Conservation (phyloP, 2,113 vertebrate species). For the Anguilla japonica region DNA sequence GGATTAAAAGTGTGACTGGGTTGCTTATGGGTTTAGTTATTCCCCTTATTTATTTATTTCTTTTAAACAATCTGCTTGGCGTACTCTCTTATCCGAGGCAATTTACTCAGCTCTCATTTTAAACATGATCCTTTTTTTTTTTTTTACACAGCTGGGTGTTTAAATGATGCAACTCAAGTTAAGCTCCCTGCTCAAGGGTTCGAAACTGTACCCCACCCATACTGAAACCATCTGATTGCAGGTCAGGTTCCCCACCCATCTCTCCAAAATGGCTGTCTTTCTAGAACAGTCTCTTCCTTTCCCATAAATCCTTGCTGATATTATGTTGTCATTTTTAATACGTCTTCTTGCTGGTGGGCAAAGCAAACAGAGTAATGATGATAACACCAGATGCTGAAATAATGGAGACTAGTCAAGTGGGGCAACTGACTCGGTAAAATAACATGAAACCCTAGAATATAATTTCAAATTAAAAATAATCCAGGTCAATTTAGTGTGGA, state of each 20-base stretch:
- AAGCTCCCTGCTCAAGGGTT: not conserved
- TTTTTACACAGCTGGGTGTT: not conserved
- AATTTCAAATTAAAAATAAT: not conserved
- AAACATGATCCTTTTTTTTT: too few relatives aligned
- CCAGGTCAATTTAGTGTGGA: not conserved
- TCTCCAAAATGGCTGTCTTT: not conserved
- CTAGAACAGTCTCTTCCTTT: not conserved
- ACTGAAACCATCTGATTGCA: not conserved
- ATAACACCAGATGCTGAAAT: not conserved
- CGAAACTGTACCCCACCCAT: not conserved
- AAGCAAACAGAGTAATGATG: not conserved
- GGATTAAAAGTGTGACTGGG: not conserved
- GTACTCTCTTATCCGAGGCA: not conserved
- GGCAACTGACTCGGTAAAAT: not conserved
- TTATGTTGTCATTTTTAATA: conserved; percentile 2
- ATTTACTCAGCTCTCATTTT: not conserved
- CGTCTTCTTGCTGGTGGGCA: not conserved
- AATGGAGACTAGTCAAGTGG: not conserved
- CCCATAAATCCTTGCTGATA: not conserved
- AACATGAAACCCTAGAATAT: not conserved
- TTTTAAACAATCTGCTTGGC: not conserved
- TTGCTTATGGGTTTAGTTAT: not conserved
- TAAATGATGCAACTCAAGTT: not conserved
- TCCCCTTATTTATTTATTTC: not conserved
- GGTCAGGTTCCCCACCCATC: not conserved